Conservation (phyloP, 2,113 vertebrate species). For the Chaetorhynchus papuensis region DNA sequence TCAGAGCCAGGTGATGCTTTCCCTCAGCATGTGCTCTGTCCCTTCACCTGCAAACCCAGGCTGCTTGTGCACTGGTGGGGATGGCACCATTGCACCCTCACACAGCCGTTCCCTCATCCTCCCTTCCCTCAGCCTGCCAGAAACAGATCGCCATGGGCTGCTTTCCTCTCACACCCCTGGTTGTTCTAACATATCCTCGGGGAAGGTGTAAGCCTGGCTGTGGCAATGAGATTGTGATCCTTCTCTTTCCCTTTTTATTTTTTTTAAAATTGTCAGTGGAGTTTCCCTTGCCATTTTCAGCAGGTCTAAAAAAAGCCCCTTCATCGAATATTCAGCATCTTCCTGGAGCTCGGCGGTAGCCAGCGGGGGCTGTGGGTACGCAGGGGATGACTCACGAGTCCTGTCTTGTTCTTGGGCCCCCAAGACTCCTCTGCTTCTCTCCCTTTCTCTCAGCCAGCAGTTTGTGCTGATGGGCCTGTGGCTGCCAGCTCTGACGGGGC, state of each 20-base stretch:
- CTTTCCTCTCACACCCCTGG: not conserved
- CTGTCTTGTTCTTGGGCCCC: not conserved
- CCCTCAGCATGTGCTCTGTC: not conserved
- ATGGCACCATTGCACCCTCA: not conserved
- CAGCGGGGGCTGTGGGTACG: not conserved
- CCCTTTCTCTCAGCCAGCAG: not conserved
- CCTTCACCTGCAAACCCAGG: not conserved
- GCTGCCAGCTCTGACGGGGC: not conserved
- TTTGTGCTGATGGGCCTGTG: not conserved
- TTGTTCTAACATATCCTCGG: not conserved
- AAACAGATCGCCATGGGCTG: not conserved
- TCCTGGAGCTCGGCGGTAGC: not conserved
- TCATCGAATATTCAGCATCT: constrained; percentile 12
- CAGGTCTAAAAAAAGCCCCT: not conserved
- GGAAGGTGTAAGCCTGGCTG: constrained; percentile 31
- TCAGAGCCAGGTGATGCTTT: not conserved
- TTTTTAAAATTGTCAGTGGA: not conserved
- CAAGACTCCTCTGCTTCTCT: not conserved
- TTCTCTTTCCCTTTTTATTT: not conserved
- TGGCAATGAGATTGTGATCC: not conserved
- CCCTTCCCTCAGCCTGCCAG: not conserved
- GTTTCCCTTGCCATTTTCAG: constrained; percentile 46
- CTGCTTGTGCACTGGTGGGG: not conserved
- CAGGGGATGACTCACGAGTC: not conserved
- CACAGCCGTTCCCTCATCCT: not conserved